Base-by-base conservation (phyloP, 2,113 vertebrate species). In the Rhea americana region DNA sequence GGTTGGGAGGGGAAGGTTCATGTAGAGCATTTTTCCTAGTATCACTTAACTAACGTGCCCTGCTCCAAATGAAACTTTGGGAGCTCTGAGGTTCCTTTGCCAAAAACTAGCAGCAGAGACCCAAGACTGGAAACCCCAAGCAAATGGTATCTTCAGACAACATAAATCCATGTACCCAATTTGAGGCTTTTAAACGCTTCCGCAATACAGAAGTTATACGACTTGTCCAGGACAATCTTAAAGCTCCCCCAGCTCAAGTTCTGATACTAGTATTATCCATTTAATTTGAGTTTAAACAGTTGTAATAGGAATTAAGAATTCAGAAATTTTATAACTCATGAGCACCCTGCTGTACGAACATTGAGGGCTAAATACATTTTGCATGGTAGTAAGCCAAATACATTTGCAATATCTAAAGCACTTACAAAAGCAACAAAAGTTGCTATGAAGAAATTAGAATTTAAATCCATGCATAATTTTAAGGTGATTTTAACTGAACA, bases 101-200 rank as follows among this genome's bases (percentile, higher is more conserved):
- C 66, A 37, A 37, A 7, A 41, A 61, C 58, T 26, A 25, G 45
- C 58, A 58, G 11, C 0, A 4, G 35, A 87, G 58, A 50, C 9
- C 50, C 68, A 21, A 17, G n/a, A 4, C 47, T 10, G 45, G 56
- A 45, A 85, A 26, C 13, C 26, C 5, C 0, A 30, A 62, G 30
- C 2, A 25, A 43, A 56, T 0, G 2, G n/a, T 13, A 55, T 17
- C 82, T 77, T 59, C 84, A 48, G 59, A 3, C 5, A 43, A 4
- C 0, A 0, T 0, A 82, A 90, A 22, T 2, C 41, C 50, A 58
- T 0, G 0, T 0, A 7, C 25, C 26, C 48, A 16, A 32, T 24
- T 3, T 9, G 43, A 28, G 41, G n/a, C 67, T 35, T 32, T 35
- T 2, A 5, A 30, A 39, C 8, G 3, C 11, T 61, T 6, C 48